Evolutionary conservation across 2,888 invertebrate species (phyloP), one percentile per base, ranked within the genome.

Genomic region (Trimorus sp.): DNA sequence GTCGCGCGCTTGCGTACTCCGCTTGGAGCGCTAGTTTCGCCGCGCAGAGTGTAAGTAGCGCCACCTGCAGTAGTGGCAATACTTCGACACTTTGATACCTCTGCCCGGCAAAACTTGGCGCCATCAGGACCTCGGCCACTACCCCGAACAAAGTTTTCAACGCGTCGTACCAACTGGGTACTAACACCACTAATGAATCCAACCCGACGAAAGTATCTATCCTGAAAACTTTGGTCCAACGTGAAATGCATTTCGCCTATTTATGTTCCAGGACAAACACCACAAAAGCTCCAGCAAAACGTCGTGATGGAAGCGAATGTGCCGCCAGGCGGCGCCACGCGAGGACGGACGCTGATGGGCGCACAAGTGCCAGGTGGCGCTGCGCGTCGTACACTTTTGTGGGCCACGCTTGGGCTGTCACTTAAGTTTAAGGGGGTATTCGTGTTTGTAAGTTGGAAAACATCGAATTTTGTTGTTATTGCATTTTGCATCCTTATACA

Each of bases 181-280:
- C 75, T 76, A 76, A 76, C 68, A 68, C 14, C 42, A 40, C 40
- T 40, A 40, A 40, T 40, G 40, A 40, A 40, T 40, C 40, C 40
- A 40, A 40, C 65, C 36, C 9, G 36, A 54, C 54, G 7, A 14
- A 58, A 15, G 37, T 38, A 16, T 14, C 12, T 42, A 12, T 15
- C 12, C 48, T 70, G 81, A 78, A 83, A 83, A 83, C 83, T 79
- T 83, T 83, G 83, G 79, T 79, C 79, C 59, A 76, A 79, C 59
- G 53, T 79, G 62, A 77, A 73, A 83, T 71, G 69, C 74, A 73
- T 69, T 54, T 69, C 56, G 70, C 56, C 49, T 82, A 74, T 85
- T 84, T 84, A 79, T 89, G 87, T 89, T 90, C 56, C 90, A 90
- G 91, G 91, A 91, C 42, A 90, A 89, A 83, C 89, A 90, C 82